Base-by-base conservation (phyloP, 1,140 invertebrate species). In the Pogonomyrmex californicus region DNA sequence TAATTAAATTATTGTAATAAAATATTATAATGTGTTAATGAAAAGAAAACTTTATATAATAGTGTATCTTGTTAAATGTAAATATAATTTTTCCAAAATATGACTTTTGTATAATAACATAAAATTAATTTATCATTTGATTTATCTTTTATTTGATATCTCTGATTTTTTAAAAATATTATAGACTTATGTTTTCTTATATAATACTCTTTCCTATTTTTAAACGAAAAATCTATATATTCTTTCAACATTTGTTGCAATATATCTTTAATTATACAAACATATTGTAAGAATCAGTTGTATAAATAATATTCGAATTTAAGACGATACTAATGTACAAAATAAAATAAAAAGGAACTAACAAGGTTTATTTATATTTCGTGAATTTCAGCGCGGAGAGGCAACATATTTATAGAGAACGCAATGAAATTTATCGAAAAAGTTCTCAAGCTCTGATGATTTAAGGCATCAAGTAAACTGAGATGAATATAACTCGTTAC, bases 401-500 rank as follows among this genome's bases (percentile, higher is more conserved):
- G 0, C 12, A 17, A 4, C 1, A 4, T 70, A 81, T 81, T 68
- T 54, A 54, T 51, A 68, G 7, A 38, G 4, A 73, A 14, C 4
- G 7, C 23, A 51, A 68, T 66, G 9, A 41, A 56, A 78, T 78
- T 77, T 36, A 63, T 78, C 33, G 17, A 70, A 70, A 51, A 68
- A 81, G n/a, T 68, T 68, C 9, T 38, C n/a, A 6, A 68, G n/a
- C 63, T 54, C 12, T 81, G 23, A 81, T 68, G 63, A 81, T 47
- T 81, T 65, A 81, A 68, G 3, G 4, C 7, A 17, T 79, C 33
- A 30, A 70, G 63, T 81, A 70, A 70, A 70, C 63, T 54, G 63
- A 81, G 47, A 81, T 51, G 54, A 49, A 62, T 83, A 58, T 75
- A 62, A 62, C 41, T 76, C 30, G 30, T 83, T 75, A 76, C 36